Conservation (phyloP, 2,797 vertebrate genomes). For the Sebastes taczanowskii region DNA sequence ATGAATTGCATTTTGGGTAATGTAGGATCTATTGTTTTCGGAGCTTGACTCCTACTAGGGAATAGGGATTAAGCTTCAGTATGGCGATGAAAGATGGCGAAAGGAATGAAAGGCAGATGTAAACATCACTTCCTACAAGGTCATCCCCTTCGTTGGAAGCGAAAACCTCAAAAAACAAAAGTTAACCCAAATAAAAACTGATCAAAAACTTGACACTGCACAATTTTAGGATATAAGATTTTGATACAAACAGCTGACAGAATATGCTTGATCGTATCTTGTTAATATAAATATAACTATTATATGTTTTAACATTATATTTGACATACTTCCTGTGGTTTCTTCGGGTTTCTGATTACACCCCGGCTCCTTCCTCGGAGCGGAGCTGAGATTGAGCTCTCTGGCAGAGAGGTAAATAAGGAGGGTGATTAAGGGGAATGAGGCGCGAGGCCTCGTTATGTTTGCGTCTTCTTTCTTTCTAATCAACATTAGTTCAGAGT, state of each 20-base stretch:
- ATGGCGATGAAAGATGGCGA: neutral
- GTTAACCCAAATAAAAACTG: neutral
- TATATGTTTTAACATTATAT: neutral
- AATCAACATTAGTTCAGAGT: slow-evolving; percentile 80
- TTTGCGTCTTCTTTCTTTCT: slow-evolving; percentile 59
- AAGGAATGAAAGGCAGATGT: neutral
- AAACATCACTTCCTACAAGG: neutral
- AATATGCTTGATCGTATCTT: neutral
- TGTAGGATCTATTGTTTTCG: neutral
- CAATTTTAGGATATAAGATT: neutral
- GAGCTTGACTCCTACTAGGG: neutral
- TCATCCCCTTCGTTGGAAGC: neutral
- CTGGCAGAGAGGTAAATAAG: slow-evolving; percentile 67
- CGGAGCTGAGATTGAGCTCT: slow-evolving; percentile 28
- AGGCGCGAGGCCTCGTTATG: slow-evolving; percentile 56
- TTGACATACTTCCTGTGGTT: neutral
- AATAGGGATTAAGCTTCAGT: neutral
- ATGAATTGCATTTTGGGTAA: neutral
- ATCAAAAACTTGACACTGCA: neutral
- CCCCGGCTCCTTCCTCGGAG: neutral
- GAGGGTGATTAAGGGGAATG: slow-evolving; percentile 66
- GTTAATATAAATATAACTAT: neutral
- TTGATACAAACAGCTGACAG: neutral
- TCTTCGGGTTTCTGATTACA: neutral
- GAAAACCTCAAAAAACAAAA: neutral